Conservation (phyloP, 2,797 vertebrate species). For the Austrolebias charrua region DNA sequence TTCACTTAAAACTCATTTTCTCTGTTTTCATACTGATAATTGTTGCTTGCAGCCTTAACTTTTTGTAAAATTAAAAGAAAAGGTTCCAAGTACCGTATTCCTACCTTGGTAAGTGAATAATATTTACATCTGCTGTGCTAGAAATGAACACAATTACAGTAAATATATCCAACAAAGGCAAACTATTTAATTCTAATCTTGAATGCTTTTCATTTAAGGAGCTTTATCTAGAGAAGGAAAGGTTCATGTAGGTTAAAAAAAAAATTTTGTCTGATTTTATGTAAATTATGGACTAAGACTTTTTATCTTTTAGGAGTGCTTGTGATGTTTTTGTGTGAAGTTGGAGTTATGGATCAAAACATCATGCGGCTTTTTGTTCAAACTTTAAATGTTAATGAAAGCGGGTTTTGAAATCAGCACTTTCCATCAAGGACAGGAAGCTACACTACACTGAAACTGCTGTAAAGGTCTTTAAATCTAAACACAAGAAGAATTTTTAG, state of each 20-base stretch:
- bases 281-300: background rate
- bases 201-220: background rate
- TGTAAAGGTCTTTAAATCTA: too few species aligned
- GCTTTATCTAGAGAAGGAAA: background rate
- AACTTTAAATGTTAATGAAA: too few species aligned
- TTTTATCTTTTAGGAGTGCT: slow-evolving; percentile 7
- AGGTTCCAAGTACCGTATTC: background rate
- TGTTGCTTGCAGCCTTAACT: too few species aligned
- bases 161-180: slow-evolving; percentile 2
- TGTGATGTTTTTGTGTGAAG: slow-evolving; percentile 8
- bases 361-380: background rate
- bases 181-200: background rate
- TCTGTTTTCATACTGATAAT: slow-evolving; percentile 10
- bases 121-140: slow-evolving; percentile 5
- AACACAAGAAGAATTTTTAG: background rate
- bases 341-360: background rate
- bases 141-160: slow-evolving; percentile 9
- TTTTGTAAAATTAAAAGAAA: background rate
- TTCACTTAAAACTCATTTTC: slow-evolving; percentile 28
- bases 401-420: too few species aligned
- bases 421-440: too few species aligned
- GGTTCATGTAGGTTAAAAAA: background rate
- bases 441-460: too few species aligned
- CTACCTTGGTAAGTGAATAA: slow-evolving; percentile 7
- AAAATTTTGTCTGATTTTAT: background rate